Conservation (phyloP, 1,140 invertebrate species). For the Nixonia krombeini region DNA sequence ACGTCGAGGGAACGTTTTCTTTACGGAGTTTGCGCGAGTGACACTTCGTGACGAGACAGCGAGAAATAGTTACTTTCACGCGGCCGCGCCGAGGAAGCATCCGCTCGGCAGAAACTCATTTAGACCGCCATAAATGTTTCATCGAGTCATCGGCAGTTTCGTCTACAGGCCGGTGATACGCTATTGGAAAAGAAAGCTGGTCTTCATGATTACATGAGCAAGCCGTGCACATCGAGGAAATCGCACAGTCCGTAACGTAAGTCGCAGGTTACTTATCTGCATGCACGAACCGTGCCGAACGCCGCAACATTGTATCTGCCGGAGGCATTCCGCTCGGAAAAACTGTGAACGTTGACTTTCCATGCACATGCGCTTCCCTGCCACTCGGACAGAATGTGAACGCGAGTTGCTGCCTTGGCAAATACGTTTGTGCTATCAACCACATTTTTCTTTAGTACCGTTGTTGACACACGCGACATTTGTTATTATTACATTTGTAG, state of each 20-base stretch:
- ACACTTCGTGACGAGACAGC: background rate
- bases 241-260: conserved; percentile 1
- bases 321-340: background rate
- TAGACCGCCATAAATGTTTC: conserved; percentile 63
- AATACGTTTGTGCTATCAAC: no score
- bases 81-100: conserved; percentile 5
- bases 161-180: conserved; percentile 51
- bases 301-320: conserved; percentile 11
- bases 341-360: no score
- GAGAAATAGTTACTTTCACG: conserved; percentile 6
- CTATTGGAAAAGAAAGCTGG: conserved; percentile 68
- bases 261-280: conserved; percentile 1
- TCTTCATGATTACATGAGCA: conserved; percentile 67
- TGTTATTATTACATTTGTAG: no score
- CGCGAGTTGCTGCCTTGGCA: no score
- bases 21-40: background rate
- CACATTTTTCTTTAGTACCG: no score
- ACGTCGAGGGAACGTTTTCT: no score
- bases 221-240: conserved; percentile 9
- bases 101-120: conserved; percentile 15
- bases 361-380: no score
- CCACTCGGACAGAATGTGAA: no score
- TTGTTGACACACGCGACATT: no score
- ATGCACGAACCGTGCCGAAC: conserved; percentile 18
- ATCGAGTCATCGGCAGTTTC: conserved; percentile 57